A percentile compares a stretch with the other conserved stretches of the same genome.
Conservation (phyloP, 2,888 invertebrate genomes). For the Scaptomyza parva region DNA sequence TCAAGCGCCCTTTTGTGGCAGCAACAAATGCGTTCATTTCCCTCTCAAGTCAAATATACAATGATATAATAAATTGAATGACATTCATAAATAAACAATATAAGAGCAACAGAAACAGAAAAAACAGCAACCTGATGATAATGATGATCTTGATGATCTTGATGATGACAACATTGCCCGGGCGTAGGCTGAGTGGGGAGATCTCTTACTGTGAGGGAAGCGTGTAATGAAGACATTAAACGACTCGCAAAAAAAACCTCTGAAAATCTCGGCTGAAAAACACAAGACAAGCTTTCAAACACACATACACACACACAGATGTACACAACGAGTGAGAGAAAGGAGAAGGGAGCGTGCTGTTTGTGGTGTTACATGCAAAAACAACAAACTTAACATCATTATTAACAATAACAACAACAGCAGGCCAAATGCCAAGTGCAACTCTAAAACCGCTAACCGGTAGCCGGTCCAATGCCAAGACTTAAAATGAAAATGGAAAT, state of each 20-base stretch:
- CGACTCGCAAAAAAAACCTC: slow-evolving; percentile 25
- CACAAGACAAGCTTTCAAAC: slow-evolving; percentile 56
- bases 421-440: slow-evolving; percentile 52
- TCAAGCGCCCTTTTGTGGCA: slow-evolving; percentile 68
- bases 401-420: slow-evolving; percentile 75
- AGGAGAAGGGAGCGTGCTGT: background rate
- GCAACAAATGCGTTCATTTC: slow-evolving; percentile 81
- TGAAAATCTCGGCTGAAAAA: slow-evolving; percentile 13
- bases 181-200: slow-evolving; percentile 43
- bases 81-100: slow-evolving; percentile 84
- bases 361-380: slow-evolving; percentile 64
- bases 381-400: slow-evolving; percentile 75
- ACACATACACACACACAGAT: slow-evolving; percentile 9
- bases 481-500: slow-evolving; percentile 32
- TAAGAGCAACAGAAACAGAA: slow-evolving; percentile 57
- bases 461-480: slow-evolving; percentile 44
- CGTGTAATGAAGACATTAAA: slow-evolving; percentile 77
- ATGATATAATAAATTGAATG: slow-evolving; percentile 84
- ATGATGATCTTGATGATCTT: slow-evolving; percentile 15
- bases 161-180: slow-evolving; percentile 27
- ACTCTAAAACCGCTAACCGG: slow-evolving; percentile 51
- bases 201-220: slow-evolving; percentile 31
- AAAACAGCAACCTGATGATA: slow-evolving; percentile 13
- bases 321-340: background rate
- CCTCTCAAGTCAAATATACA: slow-evolving; percentile 81